Base-by-base conservation (phyloP, 2,113 vertebrate species). In the Chauna torquata region DNA sequence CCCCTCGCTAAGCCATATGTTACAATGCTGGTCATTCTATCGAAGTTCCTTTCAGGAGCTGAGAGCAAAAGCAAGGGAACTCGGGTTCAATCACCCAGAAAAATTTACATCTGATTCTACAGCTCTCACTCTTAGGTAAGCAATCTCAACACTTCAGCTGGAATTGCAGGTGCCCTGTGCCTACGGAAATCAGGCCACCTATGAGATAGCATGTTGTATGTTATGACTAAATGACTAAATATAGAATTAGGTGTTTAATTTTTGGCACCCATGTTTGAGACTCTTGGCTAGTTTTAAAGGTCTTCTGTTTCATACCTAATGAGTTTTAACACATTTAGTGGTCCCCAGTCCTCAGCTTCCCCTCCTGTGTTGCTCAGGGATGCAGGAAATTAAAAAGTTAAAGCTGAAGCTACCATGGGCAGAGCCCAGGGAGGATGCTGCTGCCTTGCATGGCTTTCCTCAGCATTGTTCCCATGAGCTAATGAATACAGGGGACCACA, bases 341-440 rank as follows among this genome's bases (percentile, higher is more conserved):
- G 87, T 88, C 90, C 88, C 82, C 28, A 40, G 90, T 6, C 87
- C 2, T 0, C 90, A 45, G 92, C 45, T 45, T 87, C 75, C 85
- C 96, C 94, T 97, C 96, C 94, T 77, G 94, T 44, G 96, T 50
- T 96, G 96, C 82, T 97, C 96, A 95, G 96, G 92, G 95, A 96
- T 93, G 96, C 96, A 97, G 96, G 94, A 97, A 97, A 97, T 97
- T 96, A 96, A 92, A 95, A 95, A 96, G 93, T 92, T 94, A 32
- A 91, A 74, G 77, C 52, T 80, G 90, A 65, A 91, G 94, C 77
- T 78, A 81, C 76, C 76, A 65, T 0, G 25, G 83, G 95, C 86
- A 95, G 95, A 91, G 80, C 94, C 54, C 75, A 15, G 30, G 79
- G 83, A 86, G 89, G 80, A 83, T 13, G 91, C 50, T n/a, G 91